A percentile compares a stretch with the other conserved stretches of the same genome.
Evolutionary conservation across 2,797 vertebrate species (phyloP).

Genomic region (Sebastes cheni): DNA sequence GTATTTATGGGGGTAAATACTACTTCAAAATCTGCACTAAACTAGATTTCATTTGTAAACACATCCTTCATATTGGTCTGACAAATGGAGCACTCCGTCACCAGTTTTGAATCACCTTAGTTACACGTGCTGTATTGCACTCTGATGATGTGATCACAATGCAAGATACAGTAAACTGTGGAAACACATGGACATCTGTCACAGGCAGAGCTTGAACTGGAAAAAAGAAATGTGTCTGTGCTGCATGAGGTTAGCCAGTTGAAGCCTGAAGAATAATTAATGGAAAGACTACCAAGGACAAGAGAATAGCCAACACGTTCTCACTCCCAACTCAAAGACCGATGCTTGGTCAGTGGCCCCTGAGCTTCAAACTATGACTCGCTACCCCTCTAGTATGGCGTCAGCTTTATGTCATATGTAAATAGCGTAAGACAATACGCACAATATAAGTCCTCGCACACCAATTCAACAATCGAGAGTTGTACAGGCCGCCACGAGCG

Average conservation of each 20-base stretch:
- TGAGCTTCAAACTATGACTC: not conserved
- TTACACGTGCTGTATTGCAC: not conserved
- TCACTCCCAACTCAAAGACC: not conserved
- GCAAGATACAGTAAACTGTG: not conserved
- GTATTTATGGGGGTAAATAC: conserved; percentile 14
- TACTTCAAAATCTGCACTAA: conserved; percentile 8
- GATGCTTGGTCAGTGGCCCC: not conserved
- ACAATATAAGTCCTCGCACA: too few relatives aligned
- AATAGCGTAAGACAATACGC: too few relatives aligned
- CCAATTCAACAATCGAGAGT: too few relatives aligned
- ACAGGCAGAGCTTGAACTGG: not conserved
- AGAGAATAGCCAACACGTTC: not conserved
- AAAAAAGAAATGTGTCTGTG: not conserved
- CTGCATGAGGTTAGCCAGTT: not conserved
- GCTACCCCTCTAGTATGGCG: not conserved
- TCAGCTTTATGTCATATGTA: too few relatives aligned
- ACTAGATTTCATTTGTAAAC: not conserved
- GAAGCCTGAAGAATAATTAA: not conserved
- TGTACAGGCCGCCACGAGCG: too few relatives aligned
- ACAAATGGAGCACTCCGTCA: not conserved
- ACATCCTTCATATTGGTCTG: not conserved
- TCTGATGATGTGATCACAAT: not conserved
- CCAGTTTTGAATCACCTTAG: not conserved
- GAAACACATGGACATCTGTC: not conserved
- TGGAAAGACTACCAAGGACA: not conserved